Evolutionary conservation across 2,797 vertebrate genomes (phyloP).

Genomic region (Pterois miles): DNA sequence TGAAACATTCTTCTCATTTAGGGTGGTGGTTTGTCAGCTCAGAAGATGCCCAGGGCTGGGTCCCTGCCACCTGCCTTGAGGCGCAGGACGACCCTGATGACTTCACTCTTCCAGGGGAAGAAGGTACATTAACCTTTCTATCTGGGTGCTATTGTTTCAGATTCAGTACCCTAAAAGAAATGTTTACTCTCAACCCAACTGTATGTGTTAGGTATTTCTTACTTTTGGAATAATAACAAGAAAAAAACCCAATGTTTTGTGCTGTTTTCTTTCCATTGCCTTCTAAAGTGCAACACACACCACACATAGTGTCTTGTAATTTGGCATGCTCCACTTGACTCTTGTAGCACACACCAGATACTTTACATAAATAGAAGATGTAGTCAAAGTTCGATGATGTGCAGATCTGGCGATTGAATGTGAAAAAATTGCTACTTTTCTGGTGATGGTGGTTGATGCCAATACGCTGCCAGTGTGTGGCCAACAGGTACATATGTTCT

Average conservation of each 20-base stretch:
- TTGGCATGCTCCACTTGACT: not conserved
- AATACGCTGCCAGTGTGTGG: not conserved
- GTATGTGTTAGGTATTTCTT: not conserved
- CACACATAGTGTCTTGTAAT: not conserved
- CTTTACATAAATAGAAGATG: not conserved
- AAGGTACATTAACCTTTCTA: conserved; percentile 83
- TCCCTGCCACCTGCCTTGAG: conserved; percentile 97
- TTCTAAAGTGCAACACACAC: not conserved
- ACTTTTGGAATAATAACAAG: not conserved
- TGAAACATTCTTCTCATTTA: conserved; percentile 50
- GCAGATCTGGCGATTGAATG: too few relatives aligned
- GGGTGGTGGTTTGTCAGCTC: conserved; percentile 99
- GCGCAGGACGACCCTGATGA: conserved; percentile 96
- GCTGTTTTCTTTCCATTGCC: not conserved
- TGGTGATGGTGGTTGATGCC: not conserved
- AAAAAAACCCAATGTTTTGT: not conserved
- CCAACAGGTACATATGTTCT: not conserved
- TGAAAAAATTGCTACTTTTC: not conserved
- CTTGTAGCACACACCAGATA: not conserved
- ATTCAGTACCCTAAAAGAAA: not conserved
- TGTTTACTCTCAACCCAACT: not conserved
- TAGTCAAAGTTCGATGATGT: not conserved
- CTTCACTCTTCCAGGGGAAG: conserved; percentile 91
- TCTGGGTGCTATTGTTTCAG: not conserved
- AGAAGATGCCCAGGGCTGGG: conserved; percentile 96